These are phyloP conservation scores for Aurelia coerulea DNA, from an alignment of 30 jellyfish, hydroid and myxozoan genomes.

Conservation along the genomic window DNA sequence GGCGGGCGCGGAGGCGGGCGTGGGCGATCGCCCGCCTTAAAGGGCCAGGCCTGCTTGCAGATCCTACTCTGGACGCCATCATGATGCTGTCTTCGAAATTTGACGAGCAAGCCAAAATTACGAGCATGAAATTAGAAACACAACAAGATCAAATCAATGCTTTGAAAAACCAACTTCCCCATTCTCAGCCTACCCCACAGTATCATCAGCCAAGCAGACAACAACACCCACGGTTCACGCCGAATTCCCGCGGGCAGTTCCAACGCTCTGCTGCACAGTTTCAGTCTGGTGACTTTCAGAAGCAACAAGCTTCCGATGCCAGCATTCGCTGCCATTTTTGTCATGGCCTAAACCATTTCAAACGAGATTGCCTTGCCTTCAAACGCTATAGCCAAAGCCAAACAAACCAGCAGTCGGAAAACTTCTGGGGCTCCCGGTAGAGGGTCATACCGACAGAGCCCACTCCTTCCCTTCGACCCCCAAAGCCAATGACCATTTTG, in stretches of 20 bases:
- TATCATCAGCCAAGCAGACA: too few species aligned
- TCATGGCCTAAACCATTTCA: conserved; percentile 26
- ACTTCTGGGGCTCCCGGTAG: conserved; percentile 15
- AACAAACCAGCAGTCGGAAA: conserved; percentile 30
- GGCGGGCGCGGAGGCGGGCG: too few species aligned
- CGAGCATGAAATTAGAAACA: too few species aligned
- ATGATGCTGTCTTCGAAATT: too few species aligned
- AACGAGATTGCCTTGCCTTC: conserved; percentile 37
- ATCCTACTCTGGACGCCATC: too few species aligned
- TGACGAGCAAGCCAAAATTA: too few species aligned
- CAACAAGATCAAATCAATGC: too few species aligned
- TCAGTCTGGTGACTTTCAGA: conserved; percentile 22
- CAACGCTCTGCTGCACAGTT: conserved; percentile 30
- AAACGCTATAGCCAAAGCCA: conserved; percentile 1
- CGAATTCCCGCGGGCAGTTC: background rate
- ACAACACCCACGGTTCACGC: too few species aligned
- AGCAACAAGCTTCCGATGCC: conserved; percentile 26
- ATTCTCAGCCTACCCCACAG: background rate
- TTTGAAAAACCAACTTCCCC: background rate
- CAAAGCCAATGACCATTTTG: background rate
- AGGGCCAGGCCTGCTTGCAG: too few species aligned
- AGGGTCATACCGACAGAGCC: conserved; percentile 52
- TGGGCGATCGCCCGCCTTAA: too few species aligned
- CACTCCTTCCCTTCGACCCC: conserved; percentile 34
- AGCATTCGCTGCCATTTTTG: conserved; percentile 35